Percentiles rank a stretch among this genome's conserved stretches.
phyloP scores from a whole-genome alignment of 2,888 invertebrate species.

The Eupithecia subumbrata region DNA sequence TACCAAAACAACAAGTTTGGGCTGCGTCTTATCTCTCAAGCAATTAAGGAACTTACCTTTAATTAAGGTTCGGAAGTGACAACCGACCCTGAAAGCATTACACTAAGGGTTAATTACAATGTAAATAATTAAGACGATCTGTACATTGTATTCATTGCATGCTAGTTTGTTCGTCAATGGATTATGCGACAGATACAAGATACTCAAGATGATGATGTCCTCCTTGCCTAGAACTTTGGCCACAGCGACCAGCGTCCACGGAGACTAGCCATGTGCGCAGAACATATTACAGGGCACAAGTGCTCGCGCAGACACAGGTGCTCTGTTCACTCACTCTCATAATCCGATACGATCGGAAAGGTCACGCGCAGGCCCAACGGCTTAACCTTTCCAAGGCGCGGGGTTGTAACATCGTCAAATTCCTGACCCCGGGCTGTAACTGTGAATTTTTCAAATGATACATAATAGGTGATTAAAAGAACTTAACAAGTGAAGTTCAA shows the following conservation, averaged over 20 bases:
- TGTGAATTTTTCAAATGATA: neutral
- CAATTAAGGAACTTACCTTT: conserved; percentile 46
- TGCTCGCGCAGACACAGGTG: neutral
- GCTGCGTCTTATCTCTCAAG: conserved; percentile 38
- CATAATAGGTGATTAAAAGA: too few species aligned
- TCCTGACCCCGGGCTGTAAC: neutral
- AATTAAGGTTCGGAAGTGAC: conserved; percentile 46
- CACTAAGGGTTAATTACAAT: conserved; percentile 39
- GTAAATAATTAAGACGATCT: conserved; percentile 41
- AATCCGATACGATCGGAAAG: neutral
- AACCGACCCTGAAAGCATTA: conserved; percentile 42
- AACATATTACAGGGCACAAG: neutral
- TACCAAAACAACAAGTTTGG: conserved; percentile 30
- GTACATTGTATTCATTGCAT: conserved; percentile 33
- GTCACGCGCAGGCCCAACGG: too few species aligned
- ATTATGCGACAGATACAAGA: neutral
- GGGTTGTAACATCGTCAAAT: neutral
- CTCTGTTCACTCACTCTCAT: neutral
- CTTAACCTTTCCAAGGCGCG: too few species aligned
- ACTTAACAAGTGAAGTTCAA: too few species aligned
- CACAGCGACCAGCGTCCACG: neutral
- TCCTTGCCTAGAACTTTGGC: neutral
- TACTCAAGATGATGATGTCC: neutral
- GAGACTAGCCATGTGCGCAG: neutral
- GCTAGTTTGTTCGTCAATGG: conserved; percentile 24